Evolutionary conservation across 2,113 vertebrate species (phyloP).

Genomic region (Petromus typicus): DNA sequence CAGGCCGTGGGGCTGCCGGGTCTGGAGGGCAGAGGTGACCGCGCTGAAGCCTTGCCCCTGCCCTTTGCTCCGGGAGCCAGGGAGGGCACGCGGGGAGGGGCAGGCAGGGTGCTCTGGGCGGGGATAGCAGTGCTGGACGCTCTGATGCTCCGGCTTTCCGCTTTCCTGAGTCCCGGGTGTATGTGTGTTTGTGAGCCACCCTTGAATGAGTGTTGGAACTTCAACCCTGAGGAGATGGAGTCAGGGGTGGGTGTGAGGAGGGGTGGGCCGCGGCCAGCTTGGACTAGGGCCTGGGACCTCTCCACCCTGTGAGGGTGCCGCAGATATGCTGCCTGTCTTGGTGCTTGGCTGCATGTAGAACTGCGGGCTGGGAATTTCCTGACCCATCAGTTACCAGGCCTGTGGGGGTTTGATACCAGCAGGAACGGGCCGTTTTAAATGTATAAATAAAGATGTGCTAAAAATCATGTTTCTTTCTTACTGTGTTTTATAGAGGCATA

Average conservation of each 20-base stretch:
- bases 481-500: accelerated
- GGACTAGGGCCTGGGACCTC: neutral
- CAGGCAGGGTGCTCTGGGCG: neutral
- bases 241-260: too few relatives aligned
- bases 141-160: neutral
- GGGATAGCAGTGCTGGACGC: too few relatives aligned
- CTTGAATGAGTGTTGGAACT: neutral
- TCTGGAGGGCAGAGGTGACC: neutral
- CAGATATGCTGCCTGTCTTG: neutral
- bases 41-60: neutral
- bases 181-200: neutral
- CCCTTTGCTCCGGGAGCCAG: neutral
- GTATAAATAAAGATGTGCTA: neutral
- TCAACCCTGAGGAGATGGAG: neutral
- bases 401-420: neutral
- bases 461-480: neutral
- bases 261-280: neutral
- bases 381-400: neutral
- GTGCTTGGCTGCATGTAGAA: neutral
- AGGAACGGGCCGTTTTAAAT: neutral
- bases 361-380: neutral
- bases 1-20: neutral
- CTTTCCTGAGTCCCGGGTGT: neutral
- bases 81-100: neutral
- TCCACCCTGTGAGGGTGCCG: neutral